Evolutionary conservation across 2,888 invertebrate species (phyloP), one percentile per base, ranked within the genome.

Genomic region (Scaptomyza cyrtandrae): DNA sequence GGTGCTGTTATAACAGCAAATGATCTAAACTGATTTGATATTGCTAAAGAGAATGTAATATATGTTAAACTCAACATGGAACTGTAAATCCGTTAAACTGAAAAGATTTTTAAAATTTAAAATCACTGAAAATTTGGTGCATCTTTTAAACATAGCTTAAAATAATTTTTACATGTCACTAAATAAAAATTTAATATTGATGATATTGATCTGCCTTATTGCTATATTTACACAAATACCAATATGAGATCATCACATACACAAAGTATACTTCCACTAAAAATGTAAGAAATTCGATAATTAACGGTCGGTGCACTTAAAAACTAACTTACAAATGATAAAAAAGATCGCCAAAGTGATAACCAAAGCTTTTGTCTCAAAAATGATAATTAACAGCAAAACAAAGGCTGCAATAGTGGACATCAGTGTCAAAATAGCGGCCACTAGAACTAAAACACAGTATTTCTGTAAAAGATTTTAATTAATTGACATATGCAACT

Each of bases 181-280:
- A 10, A 16, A 16, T 16, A 16, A 16, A 0, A 14, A 39, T 14
- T 14, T 4, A 3, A 9, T 41, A 16, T 41, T 16, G n/a, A n/a
- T n/a, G n/a, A n/a, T n/a, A 41, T 16, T 7, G 27, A 35, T 68
- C 7, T 1, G 29, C 13, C 4, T 6, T 5, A 24, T 50, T 60
- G 7, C 56, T 39, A 1, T 37, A 57, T 10, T 3, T 10, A 45
- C 53, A 45, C 1, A 44, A 0, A 24, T 41, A 39, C 62, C 68
- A 68, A 54, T 60, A 68, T 5, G 75, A 75, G 3, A 72, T 10
- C 6, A 55, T 50, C 9, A 60, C 43, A 54, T 68, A 68, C 9
- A 46, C 33, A 54, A 14, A 55, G n/a, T 75, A 75, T 0, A 60
- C 0, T 37, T 75, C 72, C 44, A 50, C 77, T 72, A n/a, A 48